phyloP scores from a whole-genome alignment of 2,888 invertebrate genomes.

The Fragum fragum region DNA sequence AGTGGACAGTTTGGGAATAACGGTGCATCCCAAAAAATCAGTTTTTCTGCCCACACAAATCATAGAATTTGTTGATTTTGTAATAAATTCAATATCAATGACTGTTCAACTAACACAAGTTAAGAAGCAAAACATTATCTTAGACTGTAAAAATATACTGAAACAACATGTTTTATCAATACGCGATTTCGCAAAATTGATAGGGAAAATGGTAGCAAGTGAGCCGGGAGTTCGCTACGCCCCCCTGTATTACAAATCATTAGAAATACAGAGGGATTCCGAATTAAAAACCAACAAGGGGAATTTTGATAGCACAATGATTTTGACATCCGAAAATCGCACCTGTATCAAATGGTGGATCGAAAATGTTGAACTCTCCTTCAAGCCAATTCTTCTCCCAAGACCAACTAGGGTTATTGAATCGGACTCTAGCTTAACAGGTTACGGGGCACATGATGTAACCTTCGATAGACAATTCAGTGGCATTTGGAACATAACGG shows the following conservation, averaged over 20 bases:
- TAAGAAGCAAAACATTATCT: background rate
- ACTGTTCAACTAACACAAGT: slow-evolving; percentile 10
- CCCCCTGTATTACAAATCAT: slow-evolving; percentile 46
- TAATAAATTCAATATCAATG: slow-evolving; percentile 23
- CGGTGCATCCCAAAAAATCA: slow-evolving; percentile 58
- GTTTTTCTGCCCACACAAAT: slow-evolving; percentile 33
- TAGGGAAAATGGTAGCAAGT: slow-evolving; percentile 55
- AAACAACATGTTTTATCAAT: slow-evolving; percentile 30
- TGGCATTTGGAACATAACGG: slow-evolving; percentile 25
- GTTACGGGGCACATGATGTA: slow-evolving; percentile 26
- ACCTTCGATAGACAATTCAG: background rate
- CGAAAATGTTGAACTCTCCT: slow-evolving; percentile 29
- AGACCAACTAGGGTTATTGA: slow-evolving; percentile 14
- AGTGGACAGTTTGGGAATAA: slow-evolving; percentile 41
- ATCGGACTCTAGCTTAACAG: slow-evolving; percentile 39
- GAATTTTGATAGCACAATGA: slow-evolving; percentile 42
- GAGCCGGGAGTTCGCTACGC: slow-evolving; percentile 52
- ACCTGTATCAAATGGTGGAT: slow-evolving; percentile 54
- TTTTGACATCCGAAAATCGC: slow-evolving; percentile 15
- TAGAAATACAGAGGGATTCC: slow-evolving; percentile 34
- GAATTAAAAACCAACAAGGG: slow-evolving; percentile 37
- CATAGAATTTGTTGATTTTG: slow-evolving; percentile 52
- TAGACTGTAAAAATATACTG: background rate
- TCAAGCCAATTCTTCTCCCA: slow-evolving; percentile 18
- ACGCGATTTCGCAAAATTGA: slow-evolving; percentile 44